Evolutionary conservation across 2,797 vertebrate species (phyloP).

Genomic region (Thalassophryne amazonica): DNA sequence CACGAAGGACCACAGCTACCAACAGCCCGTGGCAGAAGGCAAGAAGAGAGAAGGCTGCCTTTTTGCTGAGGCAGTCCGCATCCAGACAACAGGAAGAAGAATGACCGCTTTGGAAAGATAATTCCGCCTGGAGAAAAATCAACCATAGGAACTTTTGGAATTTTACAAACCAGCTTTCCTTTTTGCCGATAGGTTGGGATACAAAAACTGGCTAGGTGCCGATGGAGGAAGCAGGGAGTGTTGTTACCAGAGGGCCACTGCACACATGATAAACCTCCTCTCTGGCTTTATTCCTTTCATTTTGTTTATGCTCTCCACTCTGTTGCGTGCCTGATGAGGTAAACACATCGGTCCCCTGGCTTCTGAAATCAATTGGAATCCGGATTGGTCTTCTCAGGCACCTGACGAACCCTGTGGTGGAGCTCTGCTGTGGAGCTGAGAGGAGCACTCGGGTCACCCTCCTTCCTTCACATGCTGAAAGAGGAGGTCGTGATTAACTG

Average conservation of each 20-base stretch:
- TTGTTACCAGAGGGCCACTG: slow-evolving; percentile 57
- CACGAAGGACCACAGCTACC: slow-evolving; percentile 33
- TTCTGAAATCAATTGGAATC: slow-evolving; percentile 63
- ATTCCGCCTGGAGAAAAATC: slow-evolving; percentile 59
- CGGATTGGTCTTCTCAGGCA: slow-evolving; percentile 42
- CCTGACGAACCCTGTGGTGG: slow-evolving; percentile 40
- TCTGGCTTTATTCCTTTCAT: slow-evolving; percentile 56
- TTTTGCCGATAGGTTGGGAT: slow-evolving; percentile 40
- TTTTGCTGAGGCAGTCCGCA: slow-evolving; percentile 56
- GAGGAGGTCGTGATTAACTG: slow-evolving; percentile 42
- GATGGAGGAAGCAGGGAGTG: slow-evolving; percentile 47
- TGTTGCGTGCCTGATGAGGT: slow-evolving; percentile 58
- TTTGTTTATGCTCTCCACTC: slow-evolving; percentile 62
- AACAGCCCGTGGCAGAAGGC: slow-evolving; percentile 4
- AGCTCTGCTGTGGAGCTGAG: slow-evolving; percentile 24
- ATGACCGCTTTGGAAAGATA: slow-evolving; percentile 68
- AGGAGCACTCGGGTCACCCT: slow-evolving; percentile 17
- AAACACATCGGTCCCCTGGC: slow-evolving; percentile 56
- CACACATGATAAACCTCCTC: slow-evolving; percentile 45
- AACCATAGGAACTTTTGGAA: slow-evolving; percentile 47
- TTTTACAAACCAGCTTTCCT: slow-evolving; percentile 55
- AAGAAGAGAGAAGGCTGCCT: slow-evolving; percentile 15
- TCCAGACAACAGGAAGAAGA: slow-evolving; percentile 41
- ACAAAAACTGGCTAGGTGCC: slow-evolving; percentile 63
- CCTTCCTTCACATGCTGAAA: slow-evolving; percentile 22